These are phyloP conservation scores for Ellobium chinense DNA, from an alignment of 2,888 invertebrate genomes.

Conservation along the genomic window DNA sequence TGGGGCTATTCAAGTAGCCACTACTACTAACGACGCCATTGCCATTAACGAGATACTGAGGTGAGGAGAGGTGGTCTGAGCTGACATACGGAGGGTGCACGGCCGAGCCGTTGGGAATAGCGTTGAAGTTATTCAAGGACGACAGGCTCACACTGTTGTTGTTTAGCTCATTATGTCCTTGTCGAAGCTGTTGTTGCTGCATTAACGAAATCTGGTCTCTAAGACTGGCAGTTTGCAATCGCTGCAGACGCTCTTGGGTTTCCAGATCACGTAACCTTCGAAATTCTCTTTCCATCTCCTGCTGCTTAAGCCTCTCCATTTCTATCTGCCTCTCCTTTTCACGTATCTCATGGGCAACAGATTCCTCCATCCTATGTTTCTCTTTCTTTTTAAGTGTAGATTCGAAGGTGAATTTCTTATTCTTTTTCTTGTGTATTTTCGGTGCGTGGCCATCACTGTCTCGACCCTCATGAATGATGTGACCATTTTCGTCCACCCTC, in stretches of 20 bases:
- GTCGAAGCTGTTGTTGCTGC: slow-evolving; percentile 56
- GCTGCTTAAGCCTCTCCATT: slow-evolving; percentile 58
- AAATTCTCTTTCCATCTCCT: slow-evolving; percentile 64
- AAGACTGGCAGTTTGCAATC: slow-evolving; percentile 60
- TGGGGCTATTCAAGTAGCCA: background rate
- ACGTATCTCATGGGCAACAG: slow-evolving; percentile 51
- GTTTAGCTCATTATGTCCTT: slow-evolving; percentile 49
- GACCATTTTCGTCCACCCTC: slow-evolving; percentile 29
- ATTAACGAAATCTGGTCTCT: slow-evolving; percentile 52
- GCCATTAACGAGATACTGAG: background rate
- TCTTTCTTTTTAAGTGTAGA: slow-evolving; percentile 57
- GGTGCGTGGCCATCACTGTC: slow-evolving; percentile 50
- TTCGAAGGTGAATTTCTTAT: slow-evolving; percentile 60
- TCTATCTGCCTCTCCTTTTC: slow-evolving; percentile 64
- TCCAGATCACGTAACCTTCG: slow-evolving; percentile 61
- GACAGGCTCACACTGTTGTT: slow-evolving; percentile 53
- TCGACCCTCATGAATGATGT: slow-evolving; percentile 34
- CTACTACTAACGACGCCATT: background rate
- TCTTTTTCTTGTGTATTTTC: slow-evolving; percentile 58
- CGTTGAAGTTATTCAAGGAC: slow-evolving; percentile 35
- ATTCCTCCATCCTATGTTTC: slow-evolving; percentile 49
- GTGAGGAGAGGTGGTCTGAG: background rate
- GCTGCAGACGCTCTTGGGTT: slow-evolving; percentile 60
- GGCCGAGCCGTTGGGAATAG: background rate
- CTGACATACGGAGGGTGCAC: background rate